Base-by-base conservation (phyloP, 2,113 vertebrate genomes). In the Callipepla squamata region DNA sequence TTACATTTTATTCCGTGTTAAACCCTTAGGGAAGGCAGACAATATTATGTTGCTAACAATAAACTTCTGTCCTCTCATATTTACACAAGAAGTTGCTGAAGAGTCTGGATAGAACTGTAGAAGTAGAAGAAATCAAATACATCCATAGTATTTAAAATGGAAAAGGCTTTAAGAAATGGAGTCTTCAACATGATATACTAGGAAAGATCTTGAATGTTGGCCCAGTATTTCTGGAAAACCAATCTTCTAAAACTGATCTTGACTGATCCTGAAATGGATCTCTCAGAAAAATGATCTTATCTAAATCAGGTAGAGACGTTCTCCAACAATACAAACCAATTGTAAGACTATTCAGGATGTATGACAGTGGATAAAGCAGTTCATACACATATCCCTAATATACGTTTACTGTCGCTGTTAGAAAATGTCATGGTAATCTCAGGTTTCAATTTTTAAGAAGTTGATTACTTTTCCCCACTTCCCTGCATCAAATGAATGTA, bases 381-480 rank as follows among this genome's bases (percentile, higher is more conserved):
- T 94, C 13, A 13, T 45, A 58, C 84, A 79, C 80, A 63, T 51
- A 61, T 63, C 19, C n/a, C 14, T 76, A 9, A 21, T 50, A 40
- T 25, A 47, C 6, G 23, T 3, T 48, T 6, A 36, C 68, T 73
- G 23, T 40, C 62, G 36, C 48, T 76, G 62, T 18, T 85, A 62
- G 40, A 40, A 13, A 40, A 40, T 40, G 40, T 40, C 40, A 40
- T 40, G 40, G 11, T 40, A 40, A 40, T 40, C 40, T 40, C 40
- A 40, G 13, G 40, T 40, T 40, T 40, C 40, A 40, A 40, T 99
- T 99, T 98, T 99, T 55, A 99, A 94, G 95, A 99, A 99, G 96
- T 96, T 96, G 80, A 99, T 98, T 88, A 99, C 98, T 97, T 99
- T 99, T 42, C 99, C 99, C 99, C 99, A 99, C 96, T 99, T 99